These are phyloP conservation scores for Coregonus sp. DNA, from an alignment of 2,797 vertebrate genomes.

Conservation along the genomic window DNA sequence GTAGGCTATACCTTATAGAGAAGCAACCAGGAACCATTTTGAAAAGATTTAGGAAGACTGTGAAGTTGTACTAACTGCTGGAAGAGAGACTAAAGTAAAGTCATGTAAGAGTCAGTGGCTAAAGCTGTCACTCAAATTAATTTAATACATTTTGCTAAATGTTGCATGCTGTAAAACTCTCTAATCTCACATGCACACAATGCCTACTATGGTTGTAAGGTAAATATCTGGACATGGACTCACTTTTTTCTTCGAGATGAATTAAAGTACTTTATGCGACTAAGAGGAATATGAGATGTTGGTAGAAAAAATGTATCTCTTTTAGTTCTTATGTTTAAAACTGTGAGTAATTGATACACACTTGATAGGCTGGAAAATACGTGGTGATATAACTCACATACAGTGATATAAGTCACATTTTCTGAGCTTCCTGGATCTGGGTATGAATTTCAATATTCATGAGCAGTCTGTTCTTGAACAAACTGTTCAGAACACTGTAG, in stretches of 20 bases:
- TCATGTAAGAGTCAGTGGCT: not conserved
- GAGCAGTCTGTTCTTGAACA: conserved; percentile 67
- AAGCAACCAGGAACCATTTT: not conserved
- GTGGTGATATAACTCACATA: conserved; percentile 24
- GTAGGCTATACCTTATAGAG: not conserved
- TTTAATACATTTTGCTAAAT: not conserved
- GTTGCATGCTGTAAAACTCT: not conserved
- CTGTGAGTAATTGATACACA: conserved; percentile 63
- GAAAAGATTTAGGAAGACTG: not conserved
- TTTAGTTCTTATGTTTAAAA: conserved; percentile 56
- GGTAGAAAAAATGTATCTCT: conserved; percentile 40
- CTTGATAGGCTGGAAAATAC: conserved; percentile 59
- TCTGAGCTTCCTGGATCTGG: conserved; percentile 56
- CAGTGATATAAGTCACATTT: conserved; percentile 43
- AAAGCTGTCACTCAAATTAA: not conserved
- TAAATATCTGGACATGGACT: not conserved
- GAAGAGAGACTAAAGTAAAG: too few relatives aligned
- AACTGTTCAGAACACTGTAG: conserved; percentile 57
- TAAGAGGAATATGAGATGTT: conserved; percentile 19
- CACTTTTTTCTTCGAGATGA: not conserved
- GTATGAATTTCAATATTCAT: conserved; percentile 73
- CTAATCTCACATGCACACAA: not conserved
- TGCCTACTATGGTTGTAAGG: not conserved
- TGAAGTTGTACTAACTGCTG: not conserved
- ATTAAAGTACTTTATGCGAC: not conserved